Evolutionary conservation across 2,888 invertebrate species (phyloP).

Genomic region (Entomobrya multifasciata): DNA sequence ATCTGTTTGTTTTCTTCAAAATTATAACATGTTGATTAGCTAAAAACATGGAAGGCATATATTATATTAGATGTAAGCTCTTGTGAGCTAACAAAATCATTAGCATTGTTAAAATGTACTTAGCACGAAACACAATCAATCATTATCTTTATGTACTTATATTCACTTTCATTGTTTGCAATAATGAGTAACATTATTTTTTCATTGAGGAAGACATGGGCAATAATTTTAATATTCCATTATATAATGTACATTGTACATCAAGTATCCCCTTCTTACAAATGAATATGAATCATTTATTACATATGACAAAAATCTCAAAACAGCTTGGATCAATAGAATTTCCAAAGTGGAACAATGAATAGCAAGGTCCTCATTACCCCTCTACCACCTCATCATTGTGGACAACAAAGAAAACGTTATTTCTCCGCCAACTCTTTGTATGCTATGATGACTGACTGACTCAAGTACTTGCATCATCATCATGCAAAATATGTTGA

Average conservation of each 20-base stretch:
- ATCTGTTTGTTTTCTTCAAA: no score
- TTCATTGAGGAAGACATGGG: neutral
- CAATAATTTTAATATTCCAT: neutral
- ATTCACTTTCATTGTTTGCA: no score
- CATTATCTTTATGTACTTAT: no score
- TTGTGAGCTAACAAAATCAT: no score
- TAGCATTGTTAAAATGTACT: no score
- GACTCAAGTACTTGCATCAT: constrained; percentile 56
- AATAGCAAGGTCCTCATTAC: neutral
- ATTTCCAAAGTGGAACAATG: constrained; percentile 43
- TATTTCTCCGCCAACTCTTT: neutral
- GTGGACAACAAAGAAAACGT: constrained; percentile 49
- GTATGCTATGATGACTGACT: constrained; percentile 3
- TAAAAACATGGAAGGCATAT: no score
- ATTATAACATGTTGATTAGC: no score
- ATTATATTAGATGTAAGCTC: no score
- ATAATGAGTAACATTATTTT: no score
- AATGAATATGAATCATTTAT: constrained; percentile 14
- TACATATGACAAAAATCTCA: constrained; percentile 22
- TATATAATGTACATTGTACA: neutral
- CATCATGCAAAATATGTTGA: constrained; percentile 30
- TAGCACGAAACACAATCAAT: no score
- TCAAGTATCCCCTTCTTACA: neutral
- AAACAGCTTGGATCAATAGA: neutral
- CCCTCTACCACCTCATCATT: constrained; percentile 44